Percentiles rank a stretch among this genome's conserved stretches.
phyloP scores from a whole-genome alignment of 2,113 vertebrate genomes.

The Saccopteryx leptura region DNA sequence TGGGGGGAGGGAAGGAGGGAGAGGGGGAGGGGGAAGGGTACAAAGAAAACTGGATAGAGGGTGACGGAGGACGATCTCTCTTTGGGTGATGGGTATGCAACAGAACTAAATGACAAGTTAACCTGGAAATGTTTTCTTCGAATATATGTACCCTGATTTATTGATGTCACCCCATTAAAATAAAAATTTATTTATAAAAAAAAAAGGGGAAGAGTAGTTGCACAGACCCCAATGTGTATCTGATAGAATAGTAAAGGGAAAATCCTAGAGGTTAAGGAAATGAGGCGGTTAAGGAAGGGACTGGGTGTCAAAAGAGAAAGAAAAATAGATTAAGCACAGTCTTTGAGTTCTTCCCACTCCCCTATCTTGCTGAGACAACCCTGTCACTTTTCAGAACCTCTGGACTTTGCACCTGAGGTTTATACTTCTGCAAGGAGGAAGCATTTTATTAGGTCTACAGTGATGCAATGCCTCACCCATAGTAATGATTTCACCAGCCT shows the following conservation, averaged over 20 bases:
- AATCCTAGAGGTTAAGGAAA: neutral
- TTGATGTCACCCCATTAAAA: too few species aligned
- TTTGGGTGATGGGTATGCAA: too few species aligned
- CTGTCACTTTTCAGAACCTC: neutral
- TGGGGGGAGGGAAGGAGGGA: too few species aligned
- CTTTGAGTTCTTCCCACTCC: neutral
- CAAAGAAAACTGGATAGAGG: too few species aligned
- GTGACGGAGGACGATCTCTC: too few species aligned
- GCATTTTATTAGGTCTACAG: neutral
- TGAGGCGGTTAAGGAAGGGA: neutral
- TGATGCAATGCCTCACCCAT: neutral
- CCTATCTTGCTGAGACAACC: neutral
- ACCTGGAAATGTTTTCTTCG: too few species aligned
- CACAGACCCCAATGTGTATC: neutral
- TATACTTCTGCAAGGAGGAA: conserved; percentile 17
- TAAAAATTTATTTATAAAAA: too few species aligned
- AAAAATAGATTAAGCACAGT: neutral
- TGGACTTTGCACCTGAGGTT: conserved; percentile 51
- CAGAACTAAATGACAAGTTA: too few species aligned
- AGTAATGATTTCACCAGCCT: conserved; percentile 30
- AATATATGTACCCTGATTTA: too few species aligned
- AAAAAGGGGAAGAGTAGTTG: neutral
- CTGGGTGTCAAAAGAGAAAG: neutral
- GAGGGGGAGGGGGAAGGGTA: too few species aligned
- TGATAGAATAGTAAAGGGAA: neutral